Evolutionary conservation across 2,797 vertebrate species (phyloP), one percentile per base, ranked within the genome.

Genomic region (Linurgus olivaceus): DNA sequence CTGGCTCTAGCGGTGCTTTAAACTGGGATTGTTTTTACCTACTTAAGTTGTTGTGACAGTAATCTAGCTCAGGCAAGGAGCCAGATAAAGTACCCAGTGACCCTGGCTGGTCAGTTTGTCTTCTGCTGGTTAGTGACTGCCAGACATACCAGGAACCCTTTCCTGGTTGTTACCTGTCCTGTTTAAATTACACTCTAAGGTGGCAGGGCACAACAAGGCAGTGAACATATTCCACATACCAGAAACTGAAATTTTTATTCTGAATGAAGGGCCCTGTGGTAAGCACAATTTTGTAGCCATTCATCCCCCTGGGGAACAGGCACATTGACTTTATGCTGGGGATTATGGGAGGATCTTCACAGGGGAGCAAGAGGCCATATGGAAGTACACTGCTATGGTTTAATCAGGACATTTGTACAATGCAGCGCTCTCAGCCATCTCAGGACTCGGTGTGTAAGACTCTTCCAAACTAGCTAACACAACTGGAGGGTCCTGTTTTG

Each of bases 401-500:
- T 93, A 66, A 75, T 78, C 83, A 40, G 77, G 67, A 61, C 48
- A 40, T 79, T 84, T 78, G 40, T 59, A 72, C 58, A 94, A 19
- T 63, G 51, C 3, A 10, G n/a, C 71, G 35, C 35, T 74, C 59
- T 81, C 73, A 95, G 66, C 51, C 55, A 38, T 74, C 65, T 77
- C 88, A 86, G 74, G 65, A 72, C 72, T 65, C 51, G 19, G 40
- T 77, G 80, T 83, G 75, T 61, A 47, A 91, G 77, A 65, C 50
- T 11, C 21, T 91, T 92, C 78, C 75, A 91, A 95, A 89, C 38
- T 80, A 86, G 61, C 72, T 67, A 89, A 92, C 45, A 68, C 25
- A 72, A 91, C 38, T 58, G 9, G 68, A 86, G 75, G 52, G 38
- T 93, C 42, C 86, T 93, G 88, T 87, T 96, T 94, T 91, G 93